Evolutionary conservation across 2,888 invertebrate genomes (phyloP), one percentile per base, ranked within the genome.

Genomic region (Campaea margaritaria): DNA sequence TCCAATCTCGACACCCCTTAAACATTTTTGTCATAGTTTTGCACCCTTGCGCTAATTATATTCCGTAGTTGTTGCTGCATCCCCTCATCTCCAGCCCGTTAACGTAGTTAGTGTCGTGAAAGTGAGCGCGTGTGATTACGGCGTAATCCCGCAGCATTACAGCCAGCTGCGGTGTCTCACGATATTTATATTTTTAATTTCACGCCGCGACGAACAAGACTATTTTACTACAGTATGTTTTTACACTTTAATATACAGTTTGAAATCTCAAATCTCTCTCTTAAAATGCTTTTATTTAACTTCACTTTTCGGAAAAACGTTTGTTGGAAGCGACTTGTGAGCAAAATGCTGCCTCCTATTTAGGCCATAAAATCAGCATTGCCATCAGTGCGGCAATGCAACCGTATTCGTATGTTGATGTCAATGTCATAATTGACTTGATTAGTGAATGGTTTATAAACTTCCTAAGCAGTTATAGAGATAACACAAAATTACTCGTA

Each of bases 151-250:
- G 59, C 51, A 56, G 74, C 76, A 82, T 83, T 81, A 82, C 38
- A 15, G 72, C 70, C 82, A 78, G 79, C 81, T 82, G 83, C 65
- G 74, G 68, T 78, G 78, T 85, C 83, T 81, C 85, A 83, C 76
- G 79, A 81, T 83, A 83, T 83, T 85, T 82, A 84, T 83, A 85
- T 82, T 85, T 87, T 87, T 86, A 83, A 86, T 86, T 86, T 85
- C 77, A 80, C 76, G 82, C 79, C 73, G 64, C 72, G 73, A 70
- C 68, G 80, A 79, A 72, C 79, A 74, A 71, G 71, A 50, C 13
- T 1, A 51, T 43, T 54, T 59, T 54, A 59, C 44, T 49, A 54
- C 28, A 52, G 21, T 34, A 43, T 59, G 68, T 62, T 81, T 81
- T 77, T 77, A 21, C 21, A 21, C 21, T 21, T 21, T 21, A 2